These are phyloP conservation scores for Glomeris maerens DNA, from an alignment of 1,140 invertebrate genomes.

Conservation along the genomic window DNA sequence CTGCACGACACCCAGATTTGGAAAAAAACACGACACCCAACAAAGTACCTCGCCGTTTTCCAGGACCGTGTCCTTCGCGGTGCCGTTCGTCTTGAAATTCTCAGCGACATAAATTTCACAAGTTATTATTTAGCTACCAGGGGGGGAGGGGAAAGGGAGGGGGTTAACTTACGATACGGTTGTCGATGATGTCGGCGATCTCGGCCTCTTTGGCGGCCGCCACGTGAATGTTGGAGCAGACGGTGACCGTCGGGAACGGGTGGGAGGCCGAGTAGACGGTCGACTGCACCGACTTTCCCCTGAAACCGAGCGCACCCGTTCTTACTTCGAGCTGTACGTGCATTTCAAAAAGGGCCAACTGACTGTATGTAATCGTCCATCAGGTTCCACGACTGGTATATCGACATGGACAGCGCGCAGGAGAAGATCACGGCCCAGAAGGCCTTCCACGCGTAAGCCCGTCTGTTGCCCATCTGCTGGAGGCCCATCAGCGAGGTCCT, in stretches of 20 bases:
- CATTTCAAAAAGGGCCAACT: background rate
- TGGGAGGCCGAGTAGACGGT: background rate
- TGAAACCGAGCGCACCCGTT: background rate
- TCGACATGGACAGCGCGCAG: background rate
- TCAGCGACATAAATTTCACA: background rate
- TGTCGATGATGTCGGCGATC: background rate
- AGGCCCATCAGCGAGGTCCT: background rate
- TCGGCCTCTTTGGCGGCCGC: background rate
- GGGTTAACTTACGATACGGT: background rate
- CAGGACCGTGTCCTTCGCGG: background rate
- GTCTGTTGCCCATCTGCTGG: background rate
- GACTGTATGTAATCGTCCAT: background rate
- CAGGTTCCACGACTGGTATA: background rate
- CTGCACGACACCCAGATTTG: no score
- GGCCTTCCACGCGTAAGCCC: background rate
- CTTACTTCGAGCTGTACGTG: background rate
- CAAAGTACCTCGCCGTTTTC: background rate
- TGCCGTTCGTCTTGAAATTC: background rate
- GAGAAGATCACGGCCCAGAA: background rate
- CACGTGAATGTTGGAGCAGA: constrained; percentile 1
- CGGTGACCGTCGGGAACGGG: background rate
- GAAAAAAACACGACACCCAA: background rate
- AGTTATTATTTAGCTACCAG: no score
- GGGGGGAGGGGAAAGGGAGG: no score
- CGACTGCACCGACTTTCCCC: background rate